phyloP scores from a whole-genome alignment of 2,113 vertebrate species.

The crab-eating macaque (Macaca fascicularis) region DNA sequence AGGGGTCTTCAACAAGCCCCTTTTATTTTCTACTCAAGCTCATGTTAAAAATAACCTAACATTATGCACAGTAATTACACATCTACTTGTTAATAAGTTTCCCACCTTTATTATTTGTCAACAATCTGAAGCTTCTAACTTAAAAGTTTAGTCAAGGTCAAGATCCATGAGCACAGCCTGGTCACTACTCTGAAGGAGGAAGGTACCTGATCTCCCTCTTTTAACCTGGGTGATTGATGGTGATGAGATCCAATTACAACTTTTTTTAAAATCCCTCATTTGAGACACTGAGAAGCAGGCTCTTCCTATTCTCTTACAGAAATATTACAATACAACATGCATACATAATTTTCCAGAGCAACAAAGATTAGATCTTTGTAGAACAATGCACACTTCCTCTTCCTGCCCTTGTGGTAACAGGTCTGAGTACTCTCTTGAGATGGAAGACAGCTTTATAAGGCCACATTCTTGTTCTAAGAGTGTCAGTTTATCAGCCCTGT shows the following conservation, averaged over 20 bases:
- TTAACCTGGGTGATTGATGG: not conserved
- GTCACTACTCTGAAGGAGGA: not conserved
- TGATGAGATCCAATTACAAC: not conserved
- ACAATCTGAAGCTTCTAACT: not conserved
- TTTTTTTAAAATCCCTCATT: not conserved
- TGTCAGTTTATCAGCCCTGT: not conserved
- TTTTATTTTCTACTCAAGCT: constrained; percentile 26
- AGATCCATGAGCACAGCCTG: not conserved
- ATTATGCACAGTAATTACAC: not conserved
- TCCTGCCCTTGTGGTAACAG: not conserved
- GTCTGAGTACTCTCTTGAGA: not conserved
- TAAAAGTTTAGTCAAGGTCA: not conserved
- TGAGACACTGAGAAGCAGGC: not conserved
- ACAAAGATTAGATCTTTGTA: not conserved
- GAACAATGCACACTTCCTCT: not conserved
- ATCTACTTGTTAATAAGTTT: not conserved
- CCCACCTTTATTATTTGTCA: not conserved
- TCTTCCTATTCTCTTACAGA: not conserved
- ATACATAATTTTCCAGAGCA: not conserved
- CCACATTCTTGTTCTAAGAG: not conserved
- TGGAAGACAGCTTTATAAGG: not conserved
- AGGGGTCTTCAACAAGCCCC: not conserved
- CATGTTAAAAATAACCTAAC: not conserved
- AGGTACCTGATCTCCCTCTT: not conserved
- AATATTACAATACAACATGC: not conserved